These are phyloP conservation scores for Motacilla alba DNA, from an alignment of 2,113 vertebrate species.

Conservation along the genomic window DNA sequence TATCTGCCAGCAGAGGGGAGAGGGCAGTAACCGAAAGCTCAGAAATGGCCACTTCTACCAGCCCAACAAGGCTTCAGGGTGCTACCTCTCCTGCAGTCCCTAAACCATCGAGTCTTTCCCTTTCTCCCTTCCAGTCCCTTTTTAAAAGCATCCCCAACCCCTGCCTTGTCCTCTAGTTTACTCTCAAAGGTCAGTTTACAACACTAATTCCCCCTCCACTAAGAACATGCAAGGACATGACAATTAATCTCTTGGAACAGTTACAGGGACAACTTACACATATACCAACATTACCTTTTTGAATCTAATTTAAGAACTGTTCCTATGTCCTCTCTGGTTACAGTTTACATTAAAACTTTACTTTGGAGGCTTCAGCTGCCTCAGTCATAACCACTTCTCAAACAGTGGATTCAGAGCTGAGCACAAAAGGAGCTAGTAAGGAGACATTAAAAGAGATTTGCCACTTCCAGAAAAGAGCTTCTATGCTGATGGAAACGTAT, in stretches of 20 bases:
- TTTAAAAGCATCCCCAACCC: not conserved
- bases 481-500: not conserved
- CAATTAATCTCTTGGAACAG: conserved; percentile 34
- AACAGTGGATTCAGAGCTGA: not conserved
- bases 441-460: not conserved
- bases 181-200: not conserved
- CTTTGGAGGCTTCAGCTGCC: not conserved
- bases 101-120: rapidly evolving
- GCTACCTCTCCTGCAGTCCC: not conserved
- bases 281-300: not conserved
- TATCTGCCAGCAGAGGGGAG: not conserved
- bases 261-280: not conserved
- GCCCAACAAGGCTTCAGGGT: not conserved
- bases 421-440: not conserved
- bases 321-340: not conserved
- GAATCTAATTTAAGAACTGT: conserved; percentile 1
- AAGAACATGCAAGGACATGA: not conserved
- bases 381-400: not conserved
- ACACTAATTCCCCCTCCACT: not conserved
- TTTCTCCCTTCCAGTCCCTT: not conserved
- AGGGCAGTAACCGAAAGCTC: not conserved
- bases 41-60: not conserved
- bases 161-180: not conserved
- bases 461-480: not conserved
- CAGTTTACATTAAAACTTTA: not conserved